phyloP scores from a whole-genome alignment of 1,140 invertebrate species.

The Cataglyphis hispanica region DNA sequence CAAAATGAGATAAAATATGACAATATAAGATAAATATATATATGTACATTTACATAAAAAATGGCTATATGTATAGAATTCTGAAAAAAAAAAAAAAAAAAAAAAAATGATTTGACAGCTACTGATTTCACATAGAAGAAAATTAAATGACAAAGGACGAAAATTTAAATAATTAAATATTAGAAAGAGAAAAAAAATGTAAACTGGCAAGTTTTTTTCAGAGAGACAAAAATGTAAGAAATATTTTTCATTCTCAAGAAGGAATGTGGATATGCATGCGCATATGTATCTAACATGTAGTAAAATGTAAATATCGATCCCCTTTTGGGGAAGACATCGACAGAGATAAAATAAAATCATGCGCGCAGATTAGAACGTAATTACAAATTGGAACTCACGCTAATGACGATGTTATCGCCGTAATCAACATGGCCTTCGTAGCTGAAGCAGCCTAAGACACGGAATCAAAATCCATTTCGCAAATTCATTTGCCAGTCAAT shows the following conservation, averaged over 20 bases:
- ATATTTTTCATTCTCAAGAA: neutral
- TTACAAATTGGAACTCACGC: neutral
- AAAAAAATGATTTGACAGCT: neutral
- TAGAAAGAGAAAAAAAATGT: neutral
- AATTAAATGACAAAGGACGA: neutral
- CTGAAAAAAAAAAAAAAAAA: too few species aligned
- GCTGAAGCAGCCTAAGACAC: neutral
- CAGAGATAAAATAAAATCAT: constrained; percentile 10
- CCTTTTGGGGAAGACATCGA: neutral
- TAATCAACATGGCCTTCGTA: constrained; percentile 17
- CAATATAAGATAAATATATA: neutral
- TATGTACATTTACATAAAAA: neutral
- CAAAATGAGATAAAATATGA: neutral
- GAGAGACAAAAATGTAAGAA: neutral
- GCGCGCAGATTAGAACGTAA: neutral
- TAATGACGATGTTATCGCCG: neutral
- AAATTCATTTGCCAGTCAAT: constrained; percentile 13
- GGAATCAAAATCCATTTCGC: neutral
- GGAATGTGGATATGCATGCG: neutral
- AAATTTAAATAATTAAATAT: neutral
- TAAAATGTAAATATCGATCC: neutral
- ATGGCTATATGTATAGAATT: too few species aligned
- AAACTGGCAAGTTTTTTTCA: neutral
- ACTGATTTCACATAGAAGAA: neutral
- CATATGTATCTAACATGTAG: neutral